phyloP scores from a whole-genome alignment of 2,888 invertebrate genomes.

The Anarsia innoxiella region DNA sequence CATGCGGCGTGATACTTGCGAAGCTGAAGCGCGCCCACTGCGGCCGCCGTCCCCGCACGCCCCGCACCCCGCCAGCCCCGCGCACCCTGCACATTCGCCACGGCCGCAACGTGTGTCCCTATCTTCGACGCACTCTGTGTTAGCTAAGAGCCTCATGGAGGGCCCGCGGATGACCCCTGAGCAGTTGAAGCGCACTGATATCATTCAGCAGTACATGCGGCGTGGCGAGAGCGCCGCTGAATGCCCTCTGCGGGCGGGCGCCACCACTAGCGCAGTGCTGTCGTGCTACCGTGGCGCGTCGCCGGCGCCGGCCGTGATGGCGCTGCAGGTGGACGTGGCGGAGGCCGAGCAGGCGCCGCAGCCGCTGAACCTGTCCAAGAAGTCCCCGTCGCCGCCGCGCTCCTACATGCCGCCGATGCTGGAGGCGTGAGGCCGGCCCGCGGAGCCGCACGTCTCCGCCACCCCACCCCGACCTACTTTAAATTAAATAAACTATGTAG shows the following conservation, averaged over 20 bases:
- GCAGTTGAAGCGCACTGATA: constrained; percentile 92
- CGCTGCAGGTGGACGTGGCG: constrained; percentile 82
- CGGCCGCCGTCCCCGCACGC: constrained; percentile 72
- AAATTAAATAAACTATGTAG: constrained; percentile 68
- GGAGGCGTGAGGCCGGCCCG: constrained; percentile 77
- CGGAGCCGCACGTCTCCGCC: constrained; percentile 69
- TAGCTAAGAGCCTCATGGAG: constrained; percentile 93
- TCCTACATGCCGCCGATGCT: constrained; percentile 78
- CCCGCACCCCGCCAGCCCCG: constrained; percentile 48
- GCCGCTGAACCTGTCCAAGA: constrained; percentile 93
- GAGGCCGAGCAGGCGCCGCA: constrained; percentile 88
- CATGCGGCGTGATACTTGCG: constrained; percentile 86
- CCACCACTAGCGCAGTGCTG: constrained; percentile 21
- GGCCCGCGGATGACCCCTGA: constrained; percentile 96
- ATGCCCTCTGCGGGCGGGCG: constrained; percentile 52
- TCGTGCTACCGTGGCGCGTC: constrained; percentile 54
- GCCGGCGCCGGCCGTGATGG: constrained; percentile 68
- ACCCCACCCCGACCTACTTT: constrained; percentile 72
- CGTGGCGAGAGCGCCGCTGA: constrained; percentile 78
- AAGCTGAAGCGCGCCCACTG: constrained; percentile 76
- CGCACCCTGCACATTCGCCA: constrained; percentile 72
- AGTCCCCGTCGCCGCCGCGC: constrained; percentile 77
- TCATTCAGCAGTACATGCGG: constrained; percentile 94
- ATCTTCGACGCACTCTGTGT: constrained; percentile 90
- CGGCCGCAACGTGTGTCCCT: constrained; percentile 76